Evolutionary conservation across 2,888 invertebrate species (phyloP), one percentile per base, ranked within the genome.

Genomic region (Drosophila quinaria): DNA sequence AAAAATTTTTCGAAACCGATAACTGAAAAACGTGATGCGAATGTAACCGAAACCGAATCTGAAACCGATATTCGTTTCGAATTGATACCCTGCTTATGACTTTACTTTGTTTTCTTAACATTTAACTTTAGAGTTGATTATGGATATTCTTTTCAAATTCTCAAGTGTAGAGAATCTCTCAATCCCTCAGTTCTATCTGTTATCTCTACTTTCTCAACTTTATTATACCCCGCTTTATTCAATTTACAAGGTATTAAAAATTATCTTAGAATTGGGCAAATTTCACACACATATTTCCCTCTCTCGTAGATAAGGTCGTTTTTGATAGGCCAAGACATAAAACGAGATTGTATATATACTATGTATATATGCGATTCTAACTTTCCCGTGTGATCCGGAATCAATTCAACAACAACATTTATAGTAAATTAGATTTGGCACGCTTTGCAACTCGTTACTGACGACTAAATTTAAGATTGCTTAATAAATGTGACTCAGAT

Each of bases 311-410:
- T 61, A 56, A 56, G 44, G 22, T 15, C 1, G 8, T n/a, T 37
- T 15, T 51, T 52, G 58, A 55, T 61, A 58, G 49, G 19, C 17
- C 25, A 44, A 44, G 42, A 41, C 58, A 59, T 33, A 11, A 22
- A 17, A 62, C 39, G 17, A 59, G 52, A 55, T 41, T 33, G 22
- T 50, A 49, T 31, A 8, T n/a, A 29, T 22, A 15, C 25, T 62
- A 25, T n/a, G n/a, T n/a, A n/a, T n/a, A n/a, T 17, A 33, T 25
- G 42, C 19, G 31, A 29, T 44, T 61, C 39, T 55, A 67, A 44
- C 49, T 55, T 64, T 78, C 64, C 68, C 73, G 74, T 68, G 35
- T 61, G 22, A 73, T 72, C 74, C 64, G 61, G 61, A 64, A 68
- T 73, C 64, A 68, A 78, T 47, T 52, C 52, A 78, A 72, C 60